phyloP scores from a whole-genome alignment of 1,140 invertebrate genomes.

The Zelostemma sp. region DNA sequence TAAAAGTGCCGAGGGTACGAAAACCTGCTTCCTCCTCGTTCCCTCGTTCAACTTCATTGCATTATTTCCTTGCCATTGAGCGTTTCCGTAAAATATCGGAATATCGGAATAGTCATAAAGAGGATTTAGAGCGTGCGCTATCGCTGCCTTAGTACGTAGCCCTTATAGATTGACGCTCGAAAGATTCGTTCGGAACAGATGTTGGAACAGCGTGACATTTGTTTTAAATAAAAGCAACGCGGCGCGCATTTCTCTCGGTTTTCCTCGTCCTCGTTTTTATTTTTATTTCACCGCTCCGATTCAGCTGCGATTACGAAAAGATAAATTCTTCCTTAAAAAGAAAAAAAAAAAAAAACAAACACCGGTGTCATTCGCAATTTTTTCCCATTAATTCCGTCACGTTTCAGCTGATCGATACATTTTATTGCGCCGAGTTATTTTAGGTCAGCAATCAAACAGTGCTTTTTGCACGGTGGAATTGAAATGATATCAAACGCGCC shows the following conservation, averaged over 20 bases:
- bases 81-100: conserved; percentile 50
- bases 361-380: no score
- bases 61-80: conserved; percentile 50
- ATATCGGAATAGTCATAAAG: conserved; percentile 50
- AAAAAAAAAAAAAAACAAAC: no score
- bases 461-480: no score
- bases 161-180: conserved; percentile 40
- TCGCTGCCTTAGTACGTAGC: conserved; percentile 42
- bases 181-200: conserved; percentile 25
- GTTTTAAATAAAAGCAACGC: neutral
- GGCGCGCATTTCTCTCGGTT: neutral
- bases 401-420: no score
- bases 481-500: no score
- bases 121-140: conserved; percentile 49
- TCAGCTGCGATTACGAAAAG: neutral
- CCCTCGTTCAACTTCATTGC: conserved; percentile 43
- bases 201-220: conserved; percentile 21
- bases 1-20: conserved; percentile 17
- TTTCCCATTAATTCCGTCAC: no score
- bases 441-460: no score
- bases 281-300: neutral
- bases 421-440: neutral
- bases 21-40: conserved; percentile 28
- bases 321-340: no score
- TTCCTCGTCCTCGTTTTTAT: conserved; percentile 1